Evolutionary conservation across 1,140 invertebrate genomes (phyloP), one percentile per base, ranked within the genome.

Genomic region (Galendromus occidentalis): DNA sequence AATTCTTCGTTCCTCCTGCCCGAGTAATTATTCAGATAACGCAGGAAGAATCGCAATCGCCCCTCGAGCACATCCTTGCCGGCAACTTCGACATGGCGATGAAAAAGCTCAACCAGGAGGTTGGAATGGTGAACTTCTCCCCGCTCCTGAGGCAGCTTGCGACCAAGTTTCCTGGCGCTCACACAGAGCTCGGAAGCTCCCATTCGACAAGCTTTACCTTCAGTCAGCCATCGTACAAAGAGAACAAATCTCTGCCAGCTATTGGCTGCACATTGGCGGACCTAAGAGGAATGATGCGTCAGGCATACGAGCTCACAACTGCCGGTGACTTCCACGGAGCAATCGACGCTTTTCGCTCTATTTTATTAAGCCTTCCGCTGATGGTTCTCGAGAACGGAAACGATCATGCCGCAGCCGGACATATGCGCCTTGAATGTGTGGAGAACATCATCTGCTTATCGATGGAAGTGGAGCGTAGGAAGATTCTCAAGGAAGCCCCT

Each of bases 301-400:
- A 79, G 66, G 89, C 91, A 69, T 98, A 98, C 77, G 90, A 96
- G 74, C 74, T 98, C 67, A 98, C 95, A 0, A 98, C 94, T 0
- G 82, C 81, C 17, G 96, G 94, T 42, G 98, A 97, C 77, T 99
- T 99, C 77, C 75, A 78, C 0, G 94, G 98, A 73, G 93, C 94
- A 0, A 80, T 91, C 17, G 89, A 91, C 51, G 85, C 86, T 69
- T 84, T 98, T 69, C 84, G 92, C 70, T 77, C 77, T 4, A 84
- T 97, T 39, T 75, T 94, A 17, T 78, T 92, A 0, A 83, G 81
- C 69, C 85, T 97, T 69, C 89, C 93, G 1, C 75, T 98, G n/a
- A 77, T 98, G 14, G 84, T 91, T 29, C 89, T 98, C 6, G 91
- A 96, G 29, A 86, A 82, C 1, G 91, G 89, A 74, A 84, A 91